Evolutionary conservation across 2,113 vertebrate genomes (phyloP).

Genomic region (Menura novaehollandiae): DNA sequence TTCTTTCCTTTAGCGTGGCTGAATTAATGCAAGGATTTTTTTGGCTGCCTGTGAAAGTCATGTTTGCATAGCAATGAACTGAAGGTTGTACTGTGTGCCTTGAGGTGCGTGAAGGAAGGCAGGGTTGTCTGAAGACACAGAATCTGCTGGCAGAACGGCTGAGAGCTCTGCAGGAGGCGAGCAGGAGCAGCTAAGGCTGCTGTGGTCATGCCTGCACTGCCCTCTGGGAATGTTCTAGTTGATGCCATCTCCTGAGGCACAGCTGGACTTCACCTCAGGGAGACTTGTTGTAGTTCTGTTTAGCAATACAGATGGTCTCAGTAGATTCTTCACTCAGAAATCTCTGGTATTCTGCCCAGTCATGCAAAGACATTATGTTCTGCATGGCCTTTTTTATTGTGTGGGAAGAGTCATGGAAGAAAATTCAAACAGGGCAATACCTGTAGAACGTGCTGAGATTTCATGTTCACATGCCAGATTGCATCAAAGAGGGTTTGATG

Average conservation of each 20-base stretch:
- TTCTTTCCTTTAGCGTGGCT: not conserved
- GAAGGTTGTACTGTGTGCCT: not conserved
- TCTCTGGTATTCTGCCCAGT: not conserved
- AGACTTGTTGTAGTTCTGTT: not conserved
- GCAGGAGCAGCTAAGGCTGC: not conserved
- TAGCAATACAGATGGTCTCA: not conserved
- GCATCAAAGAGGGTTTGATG: not conserved
- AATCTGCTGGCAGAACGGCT: not conserved
- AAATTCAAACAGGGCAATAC: not conserved
- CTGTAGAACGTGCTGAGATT: not conserved
- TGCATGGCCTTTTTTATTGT: not conserved
- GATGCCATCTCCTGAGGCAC: not conserved
- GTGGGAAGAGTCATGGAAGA: not conserved
- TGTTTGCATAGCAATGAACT: not conserved
- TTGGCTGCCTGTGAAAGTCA: not conserved
- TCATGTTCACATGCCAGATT: not conserved
- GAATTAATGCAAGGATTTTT: not conserved
- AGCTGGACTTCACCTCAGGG: rapidly evolving
- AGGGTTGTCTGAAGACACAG: not conserved
- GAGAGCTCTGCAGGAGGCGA: not conserved
- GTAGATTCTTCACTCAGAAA: not conserved
- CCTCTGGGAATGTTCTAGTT: not conserved
- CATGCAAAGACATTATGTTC: not conserved
- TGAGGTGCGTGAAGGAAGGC: not conserved
- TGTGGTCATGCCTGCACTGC: not conserved